Base-by-base conservation (phyloP, 2,888 invertebrate genomes). In the Craniophora ligustri region DNA sequence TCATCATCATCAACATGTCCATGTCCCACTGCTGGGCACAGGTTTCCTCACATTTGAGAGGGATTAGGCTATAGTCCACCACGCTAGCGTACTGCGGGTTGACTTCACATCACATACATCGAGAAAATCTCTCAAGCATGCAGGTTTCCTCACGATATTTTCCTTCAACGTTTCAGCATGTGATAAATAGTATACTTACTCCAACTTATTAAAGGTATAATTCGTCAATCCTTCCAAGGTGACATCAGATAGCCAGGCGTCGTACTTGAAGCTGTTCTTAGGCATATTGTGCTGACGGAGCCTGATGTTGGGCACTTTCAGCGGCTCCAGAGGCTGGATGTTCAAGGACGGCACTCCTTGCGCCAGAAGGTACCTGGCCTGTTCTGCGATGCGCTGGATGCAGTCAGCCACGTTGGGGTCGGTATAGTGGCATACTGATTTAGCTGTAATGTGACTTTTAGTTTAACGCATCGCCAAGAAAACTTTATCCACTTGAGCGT, bases 251-350 rank as follows among this genome's bases (percentile, higher is more conserved):
- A 94, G 84, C 86, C 92, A 92, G 1, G 94, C 94, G 66, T 94
- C 94, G 59, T 94, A 94, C 60, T 94, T 93, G 75, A 94, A 92
- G 21, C 86, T 86, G 39, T 87, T 88, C 50, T 89, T 88, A 0
- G 94, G 89, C 74, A 84, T 86, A 42, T 87, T 91, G 53, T 92
- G 93, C 57, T 95, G 95, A 47, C 95, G 88, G 2, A 95, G 80
- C 34, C 94, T 85, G 34, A 95, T 92, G 71, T 94, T 94, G 11
- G 95, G 94, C 7, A 95, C 87, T 57, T 87, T 86, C 36, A 95
- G 79, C 0, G 95, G 95, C 39, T 95, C 95, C 36, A 95, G 79
- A 0, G 95, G 85, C 34, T 95, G 95, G 16, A 95, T 94, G 11
- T 91, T 92, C 7, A 95, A 80, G 23, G 95, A 94, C 0, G 95